phyloP scores from a whole-genome alignment of 2,797 vertebrate species.

The Crax fasciolata region DNA sequence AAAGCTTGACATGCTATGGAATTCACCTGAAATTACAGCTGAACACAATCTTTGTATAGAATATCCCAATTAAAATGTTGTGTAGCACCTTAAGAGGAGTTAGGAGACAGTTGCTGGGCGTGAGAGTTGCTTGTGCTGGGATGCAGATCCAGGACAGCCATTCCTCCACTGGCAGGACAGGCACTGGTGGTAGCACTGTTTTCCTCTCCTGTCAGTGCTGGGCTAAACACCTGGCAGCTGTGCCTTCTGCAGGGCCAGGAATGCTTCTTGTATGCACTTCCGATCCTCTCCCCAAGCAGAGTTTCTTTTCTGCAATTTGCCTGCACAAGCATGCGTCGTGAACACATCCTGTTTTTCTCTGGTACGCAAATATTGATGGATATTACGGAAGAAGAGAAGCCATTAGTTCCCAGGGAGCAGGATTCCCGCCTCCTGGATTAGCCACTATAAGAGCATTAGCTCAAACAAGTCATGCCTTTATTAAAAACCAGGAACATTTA shows the following conservation, averaged over 20 bases:
- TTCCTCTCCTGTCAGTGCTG: neutral
- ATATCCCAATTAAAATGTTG: neutral
- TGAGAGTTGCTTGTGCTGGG: neutral
- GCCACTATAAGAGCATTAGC: neutral
- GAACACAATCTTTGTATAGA: neutral
- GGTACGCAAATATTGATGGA: neutral
- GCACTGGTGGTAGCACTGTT: neutral
- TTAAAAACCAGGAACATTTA: neutral
- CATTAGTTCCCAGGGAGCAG: neutral
- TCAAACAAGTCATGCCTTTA: neutral
- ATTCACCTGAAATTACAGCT: neutral
- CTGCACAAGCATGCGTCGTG: neutral
- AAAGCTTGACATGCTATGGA: neutral
- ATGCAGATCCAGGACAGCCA: neutral
- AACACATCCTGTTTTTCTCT: neutral
- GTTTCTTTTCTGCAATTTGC: neutral
- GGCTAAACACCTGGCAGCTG: neutral
- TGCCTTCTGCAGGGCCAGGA: neutral
- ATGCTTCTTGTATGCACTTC: neutral
- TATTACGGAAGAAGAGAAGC: neutral
- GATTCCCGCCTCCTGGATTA: neutral
- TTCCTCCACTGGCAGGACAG: neutral
- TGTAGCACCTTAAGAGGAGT: neutral
- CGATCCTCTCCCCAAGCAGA: neutral
- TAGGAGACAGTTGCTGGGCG: neutral